These are phyloP conservation scores for Micrasema minimum DNA, from an alignment of 1,140 invertebrate genomes.

Conservation along the genomic window DNA sequence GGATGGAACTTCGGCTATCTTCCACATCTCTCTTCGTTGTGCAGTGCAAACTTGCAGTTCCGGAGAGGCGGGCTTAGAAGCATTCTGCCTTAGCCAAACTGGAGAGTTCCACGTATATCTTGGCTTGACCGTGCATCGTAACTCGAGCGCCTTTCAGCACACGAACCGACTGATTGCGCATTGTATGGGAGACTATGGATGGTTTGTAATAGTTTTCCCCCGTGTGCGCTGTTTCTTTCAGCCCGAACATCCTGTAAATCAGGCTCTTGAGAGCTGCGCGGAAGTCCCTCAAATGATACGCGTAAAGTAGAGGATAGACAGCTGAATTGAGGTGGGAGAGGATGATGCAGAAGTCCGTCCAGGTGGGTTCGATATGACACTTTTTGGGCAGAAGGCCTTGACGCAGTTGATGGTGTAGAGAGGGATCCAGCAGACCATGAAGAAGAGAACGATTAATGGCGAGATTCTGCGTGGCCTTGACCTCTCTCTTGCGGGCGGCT, in stretches of 20 bases:
- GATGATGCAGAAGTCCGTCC: constrained; percentile 87
- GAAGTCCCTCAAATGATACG: constrained; percentile 90
- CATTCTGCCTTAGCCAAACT: constrained; percentile 62
- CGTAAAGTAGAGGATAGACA: constrained; percentile 88
- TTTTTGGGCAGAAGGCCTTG: constrained; percentile 78
- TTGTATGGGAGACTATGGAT: constrained; percentile 55
- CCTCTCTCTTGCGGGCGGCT: constrained; percentile 84
- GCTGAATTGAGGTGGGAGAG: constrained; percentile 90
- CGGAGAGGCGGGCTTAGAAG: constrained; percentile 52
- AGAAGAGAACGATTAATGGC: constrained; percentile 90
- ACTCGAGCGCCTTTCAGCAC: constrained; percentile 41
- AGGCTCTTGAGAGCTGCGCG: constrained; percentile 77
- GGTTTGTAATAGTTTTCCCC: constrained; percentile 59
- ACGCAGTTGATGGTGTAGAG: constrained; percentile 92
- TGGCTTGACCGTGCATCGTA: constrained; percentile 54
- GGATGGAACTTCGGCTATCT: constrained; percentile 50
- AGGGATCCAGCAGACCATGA: constrained; percentile 93
- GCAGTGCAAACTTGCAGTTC: neutral
- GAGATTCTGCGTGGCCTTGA: constrained; percentile 90
- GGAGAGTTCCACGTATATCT: constrained; percentile 64
- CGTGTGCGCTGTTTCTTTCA: constrained; percentile 58
- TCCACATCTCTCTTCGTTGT: constrained; percentile 45
- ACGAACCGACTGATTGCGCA: constrained; percentile 42
- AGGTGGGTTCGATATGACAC: constrained; percentile 72
- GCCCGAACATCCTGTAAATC: constrained; percentile 68